Evolutionary conservation across 2,797 vertebrate species (phyloP), one percentile per base, ranked within the genome.

Genomic region (Eidolon dupreanum): DNA sequence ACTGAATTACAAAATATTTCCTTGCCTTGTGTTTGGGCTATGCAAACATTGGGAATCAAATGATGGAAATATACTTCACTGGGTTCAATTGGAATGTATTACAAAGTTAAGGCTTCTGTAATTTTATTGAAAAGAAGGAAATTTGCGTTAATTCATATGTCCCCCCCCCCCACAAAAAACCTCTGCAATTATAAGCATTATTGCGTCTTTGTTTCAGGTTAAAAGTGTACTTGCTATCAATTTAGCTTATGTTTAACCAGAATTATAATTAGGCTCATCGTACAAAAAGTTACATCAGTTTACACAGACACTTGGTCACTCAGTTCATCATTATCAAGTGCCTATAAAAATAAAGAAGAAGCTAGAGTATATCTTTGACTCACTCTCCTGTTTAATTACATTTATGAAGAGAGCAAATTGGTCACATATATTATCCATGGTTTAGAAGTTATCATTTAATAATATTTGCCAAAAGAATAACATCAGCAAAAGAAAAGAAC

Each of bases 271-370:
- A 78, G 49, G 38, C 71, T 90, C 26, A 2, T 3, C 31, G 46
- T 59, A 90, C 59, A 51, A 93, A 78, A 70, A 93, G 43, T 84
- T n/a, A 9, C 12, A 70, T 83, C 63, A 87, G 84, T 93, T 97
- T 94, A 84, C n/a, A 74, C 75, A 83, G 73, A 93, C 61, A 66
- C 87, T 78, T 77, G 88, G 93, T 78, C 95, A 77, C 73, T 88
- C 82, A 84, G 61, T 87, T 84, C 43, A 87, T 91, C 92, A 95
- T 71, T 43, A 96, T 59, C 93, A 95, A 84, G 75, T 92, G 70
- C 95, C 87, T 95, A 43, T 61, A 88, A 84, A 95, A 93, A 87
- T n/a, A 28, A 95, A 92, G 15, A 59, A n/a, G 87, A 95, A 94
- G 73, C 51, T 65, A 24, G 66, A 86, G 61, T 2, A 20, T 57